Conservation (phyloP, 2,888 invertebrate species). For the Smittia sp. region DNA sequence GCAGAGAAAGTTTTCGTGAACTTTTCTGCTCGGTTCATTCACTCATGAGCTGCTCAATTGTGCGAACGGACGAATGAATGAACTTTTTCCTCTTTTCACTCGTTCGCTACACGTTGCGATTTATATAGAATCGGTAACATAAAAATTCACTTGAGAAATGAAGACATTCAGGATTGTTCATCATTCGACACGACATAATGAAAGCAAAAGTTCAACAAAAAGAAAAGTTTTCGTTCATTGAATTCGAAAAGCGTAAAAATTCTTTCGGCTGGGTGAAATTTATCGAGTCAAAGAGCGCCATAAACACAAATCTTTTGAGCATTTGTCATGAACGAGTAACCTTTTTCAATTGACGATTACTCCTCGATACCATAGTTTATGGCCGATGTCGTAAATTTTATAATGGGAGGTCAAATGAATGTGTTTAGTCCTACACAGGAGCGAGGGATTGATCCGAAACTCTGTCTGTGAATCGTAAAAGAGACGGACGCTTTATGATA, state of each 20-base stretch:
- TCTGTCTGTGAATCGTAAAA: too few relatives aligned
- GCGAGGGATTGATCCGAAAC: too few relatives aligned
- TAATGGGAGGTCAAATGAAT: too few relatives aligned
- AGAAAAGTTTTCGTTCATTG: too few relatives aligned
- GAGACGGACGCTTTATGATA: too few relatives aligned
- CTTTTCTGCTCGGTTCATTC: conserved; percentile 23
- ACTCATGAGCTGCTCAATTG: conserved; percentile 34
- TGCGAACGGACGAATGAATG: conserved; percentile 18
- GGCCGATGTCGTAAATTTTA: too few relatives aligned
- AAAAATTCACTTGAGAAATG: not conserved
- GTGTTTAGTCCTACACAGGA: too few relatives aligned
- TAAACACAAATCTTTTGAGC: conserved; percentile 26
- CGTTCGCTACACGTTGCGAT: too few relatives aligned
- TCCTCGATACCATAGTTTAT: not conserved
- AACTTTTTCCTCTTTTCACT: not conserved
- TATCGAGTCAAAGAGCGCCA: conserved; percentile 6
- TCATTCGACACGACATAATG: not conserved
- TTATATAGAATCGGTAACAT: not conserved
- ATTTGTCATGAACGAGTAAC: conserved; percentile 32
- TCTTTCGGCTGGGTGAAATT: not conserved
- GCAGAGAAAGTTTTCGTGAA: not conserved
- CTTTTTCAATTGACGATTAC: conserved; percentile 23
- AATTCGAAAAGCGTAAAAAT: not conserved
- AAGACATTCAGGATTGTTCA: conserved; percentile 1
- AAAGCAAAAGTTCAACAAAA: not conserved